Conservation (phyloP, 1,140 invertebrate genomes). For the Heliothis subflexa region DNA sequence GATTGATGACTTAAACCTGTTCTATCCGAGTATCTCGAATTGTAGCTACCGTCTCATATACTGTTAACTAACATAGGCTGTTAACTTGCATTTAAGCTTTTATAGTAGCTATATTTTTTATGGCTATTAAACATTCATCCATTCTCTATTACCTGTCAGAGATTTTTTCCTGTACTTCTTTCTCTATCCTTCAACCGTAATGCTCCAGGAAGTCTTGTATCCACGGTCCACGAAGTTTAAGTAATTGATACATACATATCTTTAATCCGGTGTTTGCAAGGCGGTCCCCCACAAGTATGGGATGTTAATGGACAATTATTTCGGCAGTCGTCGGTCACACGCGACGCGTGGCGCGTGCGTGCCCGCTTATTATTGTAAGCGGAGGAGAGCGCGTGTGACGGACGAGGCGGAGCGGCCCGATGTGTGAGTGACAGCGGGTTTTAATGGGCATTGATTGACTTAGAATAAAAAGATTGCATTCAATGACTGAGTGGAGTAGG, state of each 20-base stretch:
- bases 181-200: background rate
- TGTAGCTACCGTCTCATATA: background rate
- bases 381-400: conserved; percentile 72
- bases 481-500: no score
- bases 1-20: conserved; percentile 1
- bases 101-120: background rate
- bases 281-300: conserved; percentile 43
- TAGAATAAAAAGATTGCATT: no score
- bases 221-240: conserved; percentile 13
- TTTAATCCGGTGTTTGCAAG: conserved; percentile 39
- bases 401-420: conserved; percentile 33
- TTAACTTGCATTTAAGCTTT: background rate
- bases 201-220: background rate
- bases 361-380: conserved; percentile 67
- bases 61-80: no score
- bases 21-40: background rate
- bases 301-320: conserved; percentile 78
- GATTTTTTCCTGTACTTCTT: no score
- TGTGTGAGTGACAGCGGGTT: conserved; percentile 37
- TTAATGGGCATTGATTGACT: background rate
- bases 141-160: no score
- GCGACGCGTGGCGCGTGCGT: conserved; percentile 83
- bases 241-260: conserved; percentile 48
- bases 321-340: conserved; percentile 80
- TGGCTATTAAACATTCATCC: no score